Percentiles rank a stretch among this genome's conserved stretches.
Conservation (phyloP, 2,797 vertebrate species). For the Bradypus variegatus region DNA sequence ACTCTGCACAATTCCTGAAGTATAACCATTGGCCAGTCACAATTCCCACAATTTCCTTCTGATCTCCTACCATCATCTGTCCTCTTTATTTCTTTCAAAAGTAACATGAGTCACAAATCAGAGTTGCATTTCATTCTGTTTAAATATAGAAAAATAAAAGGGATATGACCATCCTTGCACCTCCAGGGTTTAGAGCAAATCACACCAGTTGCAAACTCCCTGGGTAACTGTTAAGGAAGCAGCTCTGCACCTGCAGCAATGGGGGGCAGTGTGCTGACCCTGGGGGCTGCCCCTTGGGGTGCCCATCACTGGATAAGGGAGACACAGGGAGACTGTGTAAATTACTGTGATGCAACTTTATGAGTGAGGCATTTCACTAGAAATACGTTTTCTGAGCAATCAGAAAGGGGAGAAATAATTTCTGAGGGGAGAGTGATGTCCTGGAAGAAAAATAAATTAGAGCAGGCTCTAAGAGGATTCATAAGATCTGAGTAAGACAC, state of each 20-base stretch:
- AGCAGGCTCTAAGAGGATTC: not conserved
- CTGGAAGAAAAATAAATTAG: not conserved
- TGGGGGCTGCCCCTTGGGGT: rapidly evolving
- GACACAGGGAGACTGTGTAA: not conserved
- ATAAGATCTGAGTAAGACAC: not conserved
- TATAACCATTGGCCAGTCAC: not conserved
- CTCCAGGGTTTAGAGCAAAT: rapidly evolving
- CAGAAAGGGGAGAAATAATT: not conserved
- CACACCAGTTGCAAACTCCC: rapidly evolving
- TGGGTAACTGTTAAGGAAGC: rapidly evolving
- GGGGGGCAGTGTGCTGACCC: rapidly evolving
- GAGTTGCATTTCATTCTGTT: not conserved
- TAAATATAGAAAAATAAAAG: not conserved
- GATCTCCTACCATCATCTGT: not conserved
- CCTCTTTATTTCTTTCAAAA: not conserved
- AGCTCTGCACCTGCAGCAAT: not conserved
- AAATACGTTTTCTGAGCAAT: not conserved
- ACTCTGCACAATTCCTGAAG: not conserved
- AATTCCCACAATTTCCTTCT: not conserved
- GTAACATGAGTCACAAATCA: not conserved
- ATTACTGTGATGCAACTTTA: not conserved
- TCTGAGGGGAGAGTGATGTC: not conserved
- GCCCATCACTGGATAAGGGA: not conserved
- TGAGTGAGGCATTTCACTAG: not conserved
- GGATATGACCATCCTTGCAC: rapidly evolving